A percentile compares a stretch with the other conserved stretches of the same genome.
phyloP scores from a whole-genome alignment of 2,113 vertebrate species.

The Rhea pennata region DNA sequence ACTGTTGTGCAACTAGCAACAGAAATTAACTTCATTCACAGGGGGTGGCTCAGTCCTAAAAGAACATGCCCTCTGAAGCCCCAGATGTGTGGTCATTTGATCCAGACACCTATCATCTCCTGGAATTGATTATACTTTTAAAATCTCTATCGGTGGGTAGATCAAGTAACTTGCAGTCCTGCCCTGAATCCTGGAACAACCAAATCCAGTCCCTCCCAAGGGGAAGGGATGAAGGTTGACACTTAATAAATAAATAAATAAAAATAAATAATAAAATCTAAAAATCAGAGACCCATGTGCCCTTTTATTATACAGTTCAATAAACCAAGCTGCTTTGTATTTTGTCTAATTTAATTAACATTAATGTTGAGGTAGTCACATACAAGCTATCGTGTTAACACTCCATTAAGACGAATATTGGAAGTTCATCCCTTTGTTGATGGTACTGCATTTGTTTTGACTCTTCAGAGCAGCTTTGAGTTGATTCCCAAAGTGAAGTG shows the following conservation, averaged over 20 bases:
- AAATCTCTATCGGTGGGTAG: neutral
- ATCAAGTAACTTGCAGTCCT: neutral
- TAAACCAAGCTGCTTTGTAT: neutral
- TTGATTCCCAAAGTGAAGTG: neutral
- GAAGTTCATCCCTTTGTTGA: neutral
- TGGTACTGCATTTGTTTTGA: conserved; percentile 16
- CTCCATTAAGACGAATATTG: neutral
- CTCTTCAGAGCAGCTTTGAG: neutral
- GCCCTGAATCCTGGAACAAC: neutral
- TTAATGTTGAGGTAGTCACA: neutral
- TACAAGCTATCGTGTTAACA: neutral
- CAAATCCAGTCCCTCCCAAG: neutral
- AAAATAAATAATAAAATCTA: too few relatives aligned
- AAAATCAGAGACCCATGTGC: neutral
- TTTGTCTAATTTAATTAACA: neutral
- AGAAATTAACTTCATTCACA: neutral
- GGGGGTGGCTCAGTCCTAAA: neutral
- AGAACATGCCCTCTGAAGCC: neutral
- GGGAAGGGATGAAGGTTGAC: neutral
- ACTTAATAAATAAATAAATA: neutral
- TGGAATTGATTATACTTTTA: neutral
- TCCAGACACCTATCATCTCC: neutral
- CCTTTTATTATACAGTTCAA: neutral
- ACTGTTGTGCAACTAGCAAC: neutral
- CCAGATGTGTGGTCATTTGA: neutral